Evolutionary conservation across 2,113 vertebrate species (phyloP), one percentile per base, ranked within the genome.

Genomic region (Calidris pugnax): DNA sequence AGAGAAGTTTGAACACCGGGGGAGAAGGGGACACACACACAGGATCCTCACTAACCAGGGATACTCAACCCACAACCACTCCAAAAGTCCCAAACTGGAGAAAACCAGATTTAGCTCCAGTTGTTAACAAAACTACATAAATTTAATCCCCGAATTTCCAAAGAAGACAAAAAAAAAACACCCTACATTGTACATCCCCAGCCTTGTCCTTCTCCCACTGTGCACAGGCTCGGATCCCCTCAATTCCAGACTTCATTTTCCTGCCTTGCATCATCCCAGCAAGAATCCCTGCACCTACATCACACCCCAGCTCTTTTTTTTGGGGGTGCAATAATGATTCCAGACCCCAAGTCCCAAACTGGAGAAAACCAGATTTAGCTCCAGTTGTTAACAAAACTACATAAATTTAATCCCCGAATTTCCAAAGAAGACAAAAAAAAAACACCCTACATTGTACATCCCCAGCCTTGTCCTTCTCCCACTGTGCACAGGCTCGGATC

Each of bases 1-100:
- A 55, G 72, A 77, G 30, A 64, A 43, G 10, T 27, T 48, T 56
- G 10, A 21, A 15, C 1, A 2, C 35, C 4, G 4, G 15, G 10
- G 24, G 3, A 35, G 33, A 12, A 72, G 48, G n/a, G n/a, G 57
- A 73, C 3, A 3, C 1, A 2, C 1, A 4, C 10, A 3, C 6
- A 35, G 11, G 17, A 39, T 39, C 48, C 30, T 28, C 5, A 0
- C 26, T 35, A 37, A 37, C 14, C 1, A 0, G 4, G 17, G 64
- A 26, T 7, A 4, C 6, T 16, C 6, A 62, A 22, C 15, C 30
- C 22, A 1, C 21, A 32, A 4, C 8, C n/a, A 30, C 3, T 37
- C 84, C 22, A 3, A 13, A 69, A 81, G 6, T 14, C n/a, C 19
- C 45, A 24, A 35, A 63, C 21, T 16, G 55, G 17, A 48, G 30